Conservation (phyloP, 2,888 invertebrate species). For the Scelioninae gen. 2 region DNA sequence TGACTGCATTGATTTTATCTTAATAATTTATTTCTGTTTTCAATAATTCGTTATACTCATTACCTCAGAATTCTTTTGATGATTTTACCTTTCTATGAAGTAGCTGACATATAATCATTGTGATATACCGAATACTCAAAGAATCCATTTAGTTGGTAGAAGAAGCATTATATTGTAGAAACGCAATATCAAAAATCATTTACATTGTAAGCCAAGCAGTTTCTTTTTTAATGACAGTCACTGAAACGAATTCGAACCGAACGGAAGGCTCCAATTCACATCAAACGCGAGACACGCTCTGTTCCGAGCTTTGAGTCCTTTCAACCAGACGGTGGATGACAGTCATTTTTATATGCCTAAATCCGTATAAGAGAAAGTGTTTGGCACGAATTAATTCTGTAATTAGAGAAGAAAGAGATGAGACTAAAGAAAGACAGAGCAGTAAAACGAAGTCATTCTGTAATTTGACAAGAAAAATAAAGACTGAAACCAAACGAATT, state of each 20-base stretch:
- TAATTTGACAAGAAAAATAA: conserved; percentile 46
- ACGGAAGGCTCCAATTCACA: no score
- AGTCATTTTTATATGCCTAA: neutral
- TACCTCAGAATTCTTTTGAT: neutral
- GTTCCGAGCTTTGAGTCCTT: neutral
- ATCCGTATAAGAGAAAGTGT: conserved; percentile 39
- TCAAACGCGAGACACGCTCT: no score
- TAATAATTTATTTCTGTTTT: neutral
- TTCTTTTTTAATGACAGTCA: conserved; percentile 26
- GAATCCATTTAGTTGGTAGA: conserved; percentile 51
- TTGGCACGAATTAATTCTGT: conserved; percentile 43
- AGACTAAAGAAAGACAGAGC: neutral
- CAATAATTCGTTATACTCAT: neutral
- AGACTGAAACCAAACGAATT: conserved; percentile 52
- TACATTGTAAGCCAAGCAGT: conserved; percentile 50
- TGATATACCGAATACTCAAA: conserved; percentile 41
- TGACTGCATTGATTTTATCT: neutral
- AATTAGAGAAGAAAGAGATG: conserved; percentile 22
- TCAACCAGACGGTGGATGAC: neutral
- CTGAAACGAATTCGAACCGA: conserved; percentile 1
- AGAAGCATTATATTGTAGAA: conserved; percentile 18
- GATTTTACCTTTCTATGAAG: neutral
- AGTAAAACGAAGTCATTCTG: conserved; percentile 25
- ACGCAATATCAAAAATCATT: conserved; percentile 9
- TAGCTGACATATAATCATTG: conserved; percentile 31